Percentiles rank a stretch among this genome's conserved stretches.
These are phyloP conservation scores for Paralvinella palmiformis DNA, from an alignment of 1,140 invertebrate species.

Conservation along the genomic window DNA sequence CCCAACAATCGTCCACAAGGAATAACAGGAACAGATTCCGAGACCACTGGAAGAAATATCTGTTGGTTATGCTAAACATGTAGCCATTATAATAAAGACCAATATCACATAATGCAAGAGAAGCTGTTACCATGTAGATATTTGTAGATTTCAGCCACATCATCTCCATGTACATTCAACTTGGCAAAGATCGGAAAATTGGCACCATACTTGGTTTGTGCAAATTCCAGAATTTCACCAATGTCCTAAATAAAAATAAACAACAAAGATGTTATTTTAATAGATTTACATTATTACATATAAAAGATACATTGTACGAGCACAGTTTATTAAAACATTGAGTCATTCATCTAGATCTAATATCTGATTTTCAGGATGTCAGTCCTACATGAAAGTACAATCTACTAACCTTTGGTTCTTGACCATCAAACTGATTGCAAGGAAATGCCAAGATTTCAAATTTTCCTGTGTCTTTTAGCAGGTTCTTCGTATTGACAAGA, in stretches of 20 bases:
- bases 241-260: conserved; percentile 46
- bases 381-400: no score
- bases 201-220: conserved; percentile 31
- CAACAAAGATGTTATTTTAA: conserved; percentile 49
- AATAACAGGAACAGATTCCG: no score
- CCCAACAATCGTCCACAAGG: no score
- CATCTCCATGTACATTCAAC: conserved; percentile 31
- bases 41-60: no score
- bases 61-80: neutral
- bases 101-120: neutral
- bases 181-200: conserved; percentile 48
- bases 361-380: neutral
- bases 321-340: neutral
- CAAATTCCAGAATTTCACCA: conserved; percentile 35
- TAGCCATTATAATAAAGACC: conserved; percentile 11
- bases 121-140: conserved; percentile 27
- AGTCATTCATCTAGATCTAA: neutral
- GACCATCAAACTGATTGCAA: conserved; percentile 84
- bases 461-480: conserved; percentile 58
- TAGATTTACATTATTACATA: neutral
- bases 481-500: conserved; percentile 66
- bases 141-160: conserved; percentile 31
- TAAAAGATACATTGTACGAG: neutral
- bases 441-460: conserved; percentile 70
- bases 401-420: conserved; percentile 47